Base-by-base conservation (phyloP, 2,113 vertebrate genomes). In the Daboia siamensis region DNA sequence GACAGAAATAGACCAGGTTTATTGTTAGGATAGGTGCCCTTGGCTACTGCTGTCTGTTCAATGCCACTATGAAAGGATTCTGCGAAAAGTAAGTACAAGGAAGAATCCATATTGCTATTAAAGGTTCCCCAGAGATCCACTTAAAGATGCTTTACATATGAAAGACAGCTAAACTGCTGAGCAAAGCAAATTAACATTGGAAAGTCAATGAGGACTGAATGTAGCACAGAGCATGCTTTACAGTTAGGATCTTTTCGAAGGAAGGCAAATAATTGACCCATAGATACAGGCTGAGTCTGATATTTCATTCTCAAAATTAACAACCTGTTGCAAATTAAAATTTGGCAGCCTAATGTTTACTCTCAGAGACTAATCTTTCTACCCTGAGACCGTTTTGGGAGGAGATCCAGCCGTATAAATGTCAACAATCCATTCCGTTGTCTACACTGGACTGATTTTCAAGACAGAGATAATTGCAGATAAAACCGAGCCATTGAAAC, bases 131-230 rank as follows among this genome's bases (percentile, higher is more conserved):
- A 90, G 56, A 90, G 44, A 17, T 39, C 94, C 87, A 24, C 94
- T 92, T 95, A 84, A 84, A 91, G 44, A 33, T 59, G 21, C 33
- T 26, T 93, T 92, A 46, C 23, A 88, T 2, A 23, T 94, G 64
- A 91, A 93, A 90, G 61, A 86, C 29, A 55, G 85, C 51, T 91
- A 94, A 91, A 69, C 33, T n/a, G 10, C 48, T 92, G 89, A 91
- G 20, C 56, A 48, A 91, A 74, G 89, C 86, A 87, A 80, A 33
- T 46, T 59, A 94, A 91, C 10, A 21, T 69, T 44, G 51, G 23
- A 48, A 39, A 95, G 12, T 64, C 88, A 54, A 57, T n/a, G 89
- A 61, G 88, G 59, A 1, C 44, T 86, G 26, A 57, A 55, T 92
- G 57, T 64, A 54, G 21, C 87, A 23, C 24, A 87, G 80, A 52